Evolutionary conservation across 1,140 invertebrate genomes (phyloP), one percentile per base, ranked within the genome.

Genomic region (Drosophila repleta): DNA sequence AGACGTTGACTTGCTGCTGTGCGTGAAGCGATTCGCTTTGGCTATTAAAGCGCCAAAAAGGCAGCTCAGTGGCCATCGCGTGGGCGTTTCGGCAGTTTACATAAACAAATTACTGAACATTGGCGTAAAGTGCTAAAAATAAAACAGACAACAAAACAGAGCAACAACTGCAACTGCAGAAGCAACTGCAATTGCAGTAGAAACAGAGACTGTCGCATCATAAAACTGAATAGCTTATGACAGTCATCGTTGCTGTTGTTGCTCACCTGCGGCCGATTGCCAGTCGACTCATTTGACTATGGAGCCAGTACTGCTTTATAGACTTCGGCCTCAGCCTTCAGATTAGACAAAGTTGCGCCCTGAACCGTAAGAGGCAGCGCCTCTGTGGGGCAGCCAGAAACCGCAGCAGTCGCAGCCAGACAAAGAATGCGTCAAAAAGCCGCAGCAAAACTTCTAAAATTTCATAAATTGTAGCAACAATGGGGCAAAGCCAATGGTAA

Each of bases 401-500:
- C 64, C 72, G 66, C 65, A 76, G 56, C 49, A 29, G 29, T 26
- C 41, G 49, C 41, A 26, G 46, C 60, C 55, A 70, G 76, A 62
- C 63, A 82, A 87, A 88, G 84, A 87, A 85, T 87, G 83, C 83
- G 83, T 87, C 79, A 87, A 87, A 74, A 88, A 88, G 83, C 83
- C 83, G 84, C 83, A 88, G 83, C 79, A 88, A 74, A 88, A 79
- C 71, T 88, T 88, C 83, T 88, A 88, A 88, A 88, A 88, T 88
- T 88, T 88, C 83, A 88, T 89, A 88, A 88, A 88, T 89, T 88
- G 79, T 88, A 79, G 83, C 83, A 88, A 89, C 83, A 88, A 88
- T 88, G 82, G 83, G 64, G 70, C 74, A 85, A 75, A 76, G 79
- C 75, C 81, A 84, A 68, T 83, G 79, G 82, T 88, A 90, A 90